These are phyloP conservation scores for Phrynosoma blainvillii DNA, from an alignment of 2,113 vertebrate species.

Conservation along the genomic window DNA sequence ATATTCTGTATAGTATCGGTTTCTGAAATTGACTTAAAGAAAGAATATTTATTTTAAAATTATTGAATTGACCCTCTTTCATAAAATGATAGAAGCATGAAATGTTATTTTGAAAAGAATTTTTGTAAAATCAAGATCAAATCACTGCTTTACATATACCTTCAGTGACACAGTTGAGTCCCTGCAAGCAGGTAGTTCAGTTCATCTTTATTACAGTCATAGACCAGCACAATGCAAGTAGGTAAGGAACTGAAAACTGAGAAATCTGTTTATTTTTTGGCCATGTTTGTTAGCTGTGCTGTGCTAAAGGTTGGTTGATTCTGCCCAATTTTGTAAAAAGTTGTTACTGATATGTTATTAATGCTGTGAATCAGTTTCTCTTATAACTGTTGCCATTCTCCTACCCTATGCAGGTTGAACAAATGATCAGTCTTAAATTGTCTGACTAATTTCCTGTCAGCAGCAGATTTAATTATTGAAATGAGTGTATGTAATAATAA, in stretches of 20 bases:
- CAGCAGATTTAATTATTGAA: constrained; percentile 74
- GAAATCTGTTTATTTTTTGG: background rate
- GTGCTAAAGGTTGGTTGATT: background rate
- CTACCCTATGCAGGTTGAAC: constrained; percentile 44
- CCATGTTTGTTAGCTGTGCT: background rate
- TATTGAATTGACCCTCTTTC: background rate
- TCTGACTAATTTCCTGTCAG: constrained; percentile 75
- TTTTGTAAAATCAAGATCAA: background rate
- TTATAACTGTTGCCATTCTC: constrained; percentile 41
- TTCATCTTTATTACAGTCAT: too few species aligned
- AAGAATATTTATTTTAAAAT: background rate
- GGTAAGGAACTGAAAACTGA: background rate
- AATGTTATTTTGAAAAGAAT: background rate
- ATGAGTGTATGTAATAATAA: constrained; percentile 72
- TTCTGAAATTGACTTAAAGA: background rate
- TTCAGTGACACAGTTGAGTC: background rate
- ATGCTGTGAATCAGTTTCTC: constrained; percentile 17
- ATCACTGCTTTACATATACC: background rate
- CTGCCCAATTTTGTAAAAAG: background rate
- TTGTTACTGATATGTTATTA: constrained; percentile 35
- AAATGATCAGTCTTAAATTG: constrained; percentile 60
- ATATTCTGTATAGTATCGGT: background rate
- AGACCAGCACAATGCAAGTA: too few species aligned
- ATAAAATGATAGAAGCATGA: background rate
- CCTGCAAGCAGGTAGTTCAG: background rate